These are phyloP conservation scores for Andrena trimmerana DNA, from an alignment of 2,888 invertebrate genomes.

Conservation along the genomic window DNA sequence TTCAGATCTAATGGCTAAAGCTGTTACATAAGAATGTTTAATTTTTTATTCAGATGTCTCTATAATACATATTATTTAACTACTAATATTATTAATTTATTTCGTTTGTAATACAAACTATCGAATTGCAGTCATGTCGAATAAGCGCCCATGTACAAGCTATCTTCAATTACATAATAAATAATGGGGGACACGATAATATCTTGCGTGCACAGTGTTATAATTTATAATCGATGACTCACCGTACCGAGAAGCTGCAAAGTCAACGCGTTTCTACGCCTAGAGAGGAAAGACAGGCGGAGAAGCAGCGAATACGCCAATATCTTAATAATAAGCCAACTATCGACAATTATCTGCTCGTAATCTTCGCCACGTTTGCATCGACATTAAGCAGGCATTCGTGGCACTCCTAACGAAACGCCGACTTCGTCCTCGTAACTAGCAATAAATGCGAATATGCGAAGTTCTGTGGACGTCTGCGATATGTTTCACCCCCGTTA, in stretches of 20 bases:
- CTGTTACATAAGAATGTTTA: too few relatives aligned
- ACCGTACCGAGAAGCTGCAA: constrained; percentile 20
- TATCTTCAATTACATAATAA: constrained; percentile 22
- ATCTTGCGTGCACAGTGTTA: not conserved
- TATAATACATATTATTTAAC: too few relatives aligned
- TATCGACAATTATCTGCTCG: constrained; percentile 20
- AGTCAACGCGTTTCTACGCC: too few relatives aligned
- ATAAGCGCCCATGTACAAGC: too few relatives aligned
- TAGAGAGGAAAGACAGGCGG: too few relatives aligned
- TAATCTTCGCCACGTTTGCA: constrained; percentile 7
- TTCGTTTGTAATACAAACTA: too few relatives aligned
- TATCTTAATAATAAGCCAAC: not conserved
- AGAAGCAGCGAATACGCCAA: not conserved
- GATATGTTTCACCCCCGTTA: constrained; percentile 3
- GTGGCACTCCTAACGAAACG: constrained; percentile 8
- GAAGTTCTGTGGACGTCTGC: constrained; percentile 20
- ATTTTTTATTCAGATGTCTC: too few relatives aligned
- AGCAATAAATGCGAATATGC: constrained; percentile 5
- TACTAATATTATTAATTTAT: too few relatives aligned
- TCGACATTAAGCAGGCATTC: constrained; percentile 16
- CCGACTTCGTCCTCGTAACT: not conserved
- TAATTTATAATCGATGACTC: constrained; percentile 30
- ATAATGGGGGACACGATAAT: constrained; percentile 29
- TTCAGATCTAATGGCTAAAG: too few relatives aligned
- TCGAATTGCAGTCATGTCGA: too few relatives aligned